Evolutionary conservation across 2,797 vertebrate genomes (phyloP).

Genomic region (Hydrophis major): DNA sequence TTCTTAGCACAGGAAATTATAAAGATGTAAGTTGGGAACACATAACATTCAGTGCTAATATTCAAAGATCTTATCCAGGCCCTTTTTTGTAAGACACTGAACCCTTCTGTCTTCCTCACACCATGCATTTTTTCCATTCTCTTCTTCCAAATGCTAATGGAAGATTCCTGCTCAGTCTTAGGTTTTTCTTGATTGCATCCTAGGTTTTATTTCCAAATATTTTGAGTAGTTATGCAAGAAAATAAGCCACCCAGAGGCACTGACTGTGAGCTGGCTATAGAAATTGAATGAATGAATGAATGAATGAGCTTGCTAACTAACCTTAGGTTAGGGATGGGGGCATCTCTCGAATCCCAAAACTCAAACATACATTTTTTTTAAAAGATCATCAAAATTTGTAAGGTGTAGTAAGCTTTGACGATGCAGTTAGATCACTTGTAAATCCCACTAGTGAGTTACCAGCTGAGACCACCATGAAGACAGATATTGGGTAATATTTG

Average conservation of each 20-base stretch:
- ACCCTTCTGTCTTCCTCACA: background rate
- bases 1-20: background rate
- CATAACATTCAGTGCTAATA: background rate
- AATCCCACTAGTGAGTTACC: background rate
- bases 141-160: background rate
- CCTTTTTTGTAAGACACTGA: background rate
- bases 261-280: background rate
- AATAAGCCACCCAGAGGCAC: background rate
- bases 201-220: background rate
- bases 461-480: background rate
- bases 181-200: too few species aligned
- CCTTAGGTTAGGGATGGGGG: background rate
- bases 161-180: background rate
- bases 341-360: background rate
- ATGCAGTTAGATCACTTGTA: background rate
- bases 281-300: background rate
- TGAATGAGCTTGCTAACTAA: background rate
- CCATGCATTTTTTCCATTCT: background rate
- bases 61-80: background rate
- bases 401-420: background rate
- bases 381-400: background rate
- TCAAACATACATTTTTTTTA: background rate
- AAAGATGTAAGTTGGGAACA: background rate
- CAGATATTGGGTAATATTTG: background rate
- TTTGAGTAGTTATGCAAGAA: background rate